Conservation (phyloP, 92 coral and sea anemone genomes). For the Palythoa heliodiscus region DNA sequence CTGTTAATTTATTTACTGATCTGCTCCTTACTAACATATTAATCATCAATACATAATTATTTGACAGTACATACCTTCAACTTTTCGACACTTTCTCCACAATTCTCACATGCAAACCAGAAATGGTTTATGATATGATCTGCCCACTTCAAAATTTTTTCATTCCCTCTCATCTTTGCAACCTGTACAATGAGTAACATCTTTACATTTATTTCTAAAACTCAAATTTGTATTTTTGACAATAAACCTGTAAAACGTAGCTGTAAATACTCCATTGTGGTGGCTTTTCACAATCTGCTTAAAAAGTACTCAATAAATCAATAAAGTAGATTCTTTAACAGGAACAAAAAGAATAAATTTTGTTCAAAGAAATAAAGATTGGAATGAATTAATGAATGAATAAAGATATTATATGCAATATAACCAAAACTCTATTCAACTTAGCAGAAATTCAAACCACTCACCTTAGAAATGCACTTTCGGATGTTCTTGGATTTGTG, state of each 20-base stretch:
- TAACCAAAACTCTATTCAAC: neutral
- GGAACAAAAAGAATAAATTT: neutral
- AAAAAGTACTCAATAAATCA: neutral
- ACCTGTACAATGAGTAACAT: neutral
- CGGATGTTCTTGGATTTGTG: constrained; percentile 41
- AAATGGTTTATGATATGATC: constrained; percentile 38
- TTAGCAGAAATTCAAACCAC: neutral
- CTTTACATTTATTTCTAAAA: neutral
- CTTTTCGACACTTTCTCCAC: constrained; percentile 37
- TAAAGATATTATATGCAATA: neutral
- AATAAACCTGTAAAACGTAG: neutral
- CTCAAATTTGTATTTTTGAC: neutral
- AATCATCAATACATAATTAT: neutral
- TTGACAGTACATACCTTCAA: constrained; percentile 21
- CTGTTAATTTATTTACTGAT: no score
- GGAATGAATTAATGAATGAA: neutral
- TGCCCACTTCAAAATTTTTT: constrained; percentile 26
- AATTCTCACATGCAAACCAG: constrained; percentile 32
- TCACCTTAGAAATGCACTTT: constrained; percentile 29
- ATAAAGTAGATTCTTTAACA: neutral
- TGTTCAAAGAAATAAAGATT: neutral
- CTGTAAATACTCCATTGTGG: neutral
- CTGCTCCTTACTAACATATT: no score
- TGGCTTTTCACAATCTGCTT: neutral
- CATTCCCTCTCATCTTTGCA: constrained; percentile 31